Evolutionary conservation across 2,113 vertebrate genomes (phyloP).

Genomic region (Chaetodon trifascialis): DNA sequence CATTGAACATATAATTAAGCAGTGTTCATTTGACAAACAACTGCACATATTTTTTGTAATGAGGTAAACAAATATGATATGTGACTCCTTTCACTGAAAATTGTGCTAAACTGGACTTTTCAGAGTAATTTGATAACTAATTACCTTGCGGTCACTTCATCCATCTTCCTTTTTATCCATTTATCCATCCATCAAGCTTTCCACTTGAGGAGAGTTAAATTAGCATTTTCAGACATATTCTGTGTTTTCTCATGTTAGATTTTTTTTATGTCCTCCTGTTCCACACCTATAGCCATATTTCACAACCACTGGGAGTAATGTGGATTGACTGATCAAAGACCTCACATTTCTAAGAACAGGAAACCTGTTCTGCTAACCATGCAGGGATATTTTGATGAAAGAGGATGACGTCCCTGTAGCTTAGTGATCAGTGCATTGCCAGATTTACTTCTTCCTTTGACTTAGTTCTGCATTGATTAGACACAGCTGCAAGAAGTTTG

Average conservation of each 20-base stretch:
- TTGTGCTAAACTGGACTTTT: constrained; percentile 16
- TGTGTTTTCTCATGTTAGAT: constrained; percentile 46
- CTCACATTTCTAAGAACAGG: constrained; percentile 42
- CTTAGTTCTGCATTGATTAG: constrained; percentile 59
- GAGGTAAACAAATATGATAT: constrained; percentile 39
- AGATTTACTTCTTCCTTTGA: constrained; percentile 60
- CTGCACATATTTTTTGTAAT: constrained; percentile 13
- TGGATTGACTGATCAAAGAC: constrained; percentile 70
- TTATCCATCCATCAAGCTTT: constrained; percentile 10
- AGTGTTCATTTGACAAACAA: constrained; percentile 25
- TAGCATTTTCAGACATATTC: constrained; percentile 44
- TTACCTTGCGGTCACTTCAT: constrained; percentile 41
- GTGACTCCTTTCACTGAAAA: constrained; percentile 17
- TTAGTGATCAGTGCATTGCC: constrained; percentile 54
- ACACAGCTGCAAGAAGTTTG: constrained; percentile 45
- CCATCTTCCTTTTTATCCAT: constrained; percentile 26
- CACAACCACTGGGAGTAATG: constrained; percentile 40
- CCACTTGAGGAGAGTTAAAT: constrained; percentile 16
- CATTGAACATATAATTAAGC: constrained; percentile 4
- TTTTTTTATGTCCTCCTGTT: constrained; percentile 44
- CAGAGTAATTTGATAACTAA: constrained; percentile 28
- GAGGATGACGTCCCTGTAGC: constrained; percentile 50
- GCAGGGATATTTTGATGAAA: constrained; percentile 53
- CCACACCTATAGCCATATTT: constrained; percentile 44
- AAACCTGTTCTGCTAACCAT: constrained; percentile 51